Conservation (phyloP, 2,113 vertebrate genomes). For the Phoenicopterus ruber region DNA sequence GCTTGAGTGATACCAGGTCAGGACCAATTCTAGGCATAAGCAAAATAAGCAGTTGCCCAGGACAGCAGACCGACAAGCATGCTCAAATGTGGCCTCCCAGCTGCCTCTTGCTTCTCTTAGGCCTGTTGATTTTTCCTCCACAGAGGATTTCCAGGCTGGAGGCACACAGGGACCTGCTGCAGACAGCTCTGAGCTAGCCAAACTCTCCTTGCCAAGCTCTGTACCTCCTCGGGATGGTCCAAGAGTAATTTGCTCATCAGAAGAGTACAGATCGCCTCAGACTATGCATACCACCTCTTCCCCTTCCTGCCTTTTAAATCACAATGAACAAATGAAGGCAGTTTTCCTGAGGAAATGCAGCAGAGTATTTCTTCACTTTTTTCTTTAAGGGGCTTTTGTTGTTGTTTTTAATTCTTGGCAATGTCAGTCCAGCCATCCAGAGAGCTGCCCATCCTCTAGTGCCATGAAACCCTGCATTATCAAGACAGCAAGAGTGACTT, state of each 20-base stretch:
- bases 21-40: neutral
- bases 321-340: neutral
- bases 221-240: neutral
- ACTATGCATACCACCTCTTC: neutral
- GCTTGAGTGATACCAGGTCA: neutral
- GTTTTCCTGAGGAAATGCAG: neutral
- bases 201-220: neutral
- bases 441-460: neutral
- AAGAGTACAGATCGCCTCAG: neutral
- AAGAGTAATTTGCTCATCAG: neutral
- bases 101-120: neutral
- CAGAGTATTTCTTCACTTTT: neutral
- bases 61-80: accelerated
- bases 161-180: neutral
- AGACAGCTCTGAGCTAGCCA: neutral
- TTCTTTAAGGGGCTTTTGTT: neutral
- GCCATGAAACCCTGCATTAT: neutral
- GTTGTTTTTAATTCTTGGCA: neutral
- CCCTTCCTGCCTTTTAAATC: neutral
- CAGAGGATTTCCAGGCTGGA: neutral
- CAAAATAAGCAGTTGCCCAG: neutral
- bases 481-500: neutral
- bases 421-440: neutral
- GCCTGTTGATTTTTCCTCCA: neutral
- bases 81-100: neutral